Evolutionary conservation across 1,140 invertebrate genomes (phyloP).

Genomic region (Diuraphis noxia): DNA sequence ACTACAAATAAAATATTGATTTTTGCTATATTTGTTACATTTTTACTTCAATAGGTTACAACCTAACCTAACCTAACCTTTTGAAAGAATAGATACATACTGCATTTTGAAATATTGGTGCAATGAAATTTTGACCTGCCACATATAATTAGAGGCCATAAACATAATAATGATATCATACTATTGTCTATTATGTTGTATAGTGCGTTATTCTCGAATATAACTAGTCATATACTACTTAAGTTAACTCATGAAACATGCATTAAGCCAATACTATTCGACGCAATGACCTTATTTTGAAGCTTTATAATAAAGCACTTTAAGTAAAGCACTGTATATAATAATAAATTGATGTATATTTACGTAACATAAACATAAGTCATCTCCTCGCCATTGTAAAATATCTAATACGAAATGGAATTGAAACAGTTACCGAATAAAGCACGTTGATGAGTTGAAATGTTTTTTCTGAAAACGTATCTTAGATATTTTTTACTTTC

Average conservation of each 20-base stretch:
- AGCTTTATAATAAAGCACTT: conserved; percentile 13
- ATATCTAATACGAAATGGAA: background rate
- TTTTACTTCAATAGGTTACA: background rate
- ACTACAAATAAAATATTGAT: too few relatives aligned
- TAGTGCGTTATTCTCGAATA: background rate
- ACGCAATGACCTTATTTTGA: background rate
- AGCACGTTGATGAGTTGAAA: background rate
- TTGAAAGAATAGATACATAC: background rate
- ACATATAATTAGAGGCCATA: background rate
- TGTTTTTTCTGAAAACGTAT: background rate
- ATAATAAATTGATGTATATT: background rate
- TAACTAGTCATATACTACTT: background rate
- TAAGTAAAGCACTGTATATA: background rate
- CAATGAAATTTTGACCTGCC: background rate
- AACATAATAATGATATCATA: background rate
- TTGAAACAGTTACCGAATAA: background rate
- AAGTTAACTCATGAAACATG: conserved; percentile 14
- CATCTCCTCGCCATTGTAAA: background rate
- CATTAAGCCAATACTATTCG: conserved; percentile 3
- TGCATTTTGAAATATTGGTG: background rate
- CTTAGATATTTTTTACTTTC: background rate
- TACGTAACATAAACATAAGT: background rate
- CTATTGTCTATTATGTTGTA: background rate
- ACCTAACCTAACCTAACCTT: too few relatives aligned
- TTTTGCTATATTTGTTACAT: background rate